Conservation (phyloP, 2,797 vertebrate species). For the Falco naumanni region DNA sequence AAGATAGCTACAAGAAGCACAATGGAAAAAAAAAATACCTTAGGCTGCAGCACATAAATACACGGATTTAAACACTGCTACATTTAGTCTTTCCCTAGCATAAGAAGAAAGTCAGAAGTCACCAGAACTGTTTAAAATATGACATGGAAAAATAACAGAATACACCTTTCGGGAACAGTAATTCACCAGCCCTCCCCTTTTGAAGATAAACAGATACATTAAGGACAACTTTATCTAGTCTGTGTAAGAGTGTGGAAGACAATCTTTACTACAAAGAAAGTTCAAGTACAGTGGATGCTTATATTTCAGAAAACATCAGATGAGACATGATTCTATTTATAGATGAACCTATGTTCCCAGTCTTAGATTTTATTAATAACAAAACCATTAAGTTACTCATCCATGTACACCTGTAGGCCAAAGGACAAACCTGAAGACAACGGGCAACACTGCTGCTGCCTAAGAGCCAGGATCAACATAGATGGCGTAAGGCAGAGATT, state of each 20-base stretch:
- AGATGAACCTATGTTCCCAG: neutral
- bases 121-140: neutral
- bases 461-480: neutral
- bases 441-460: neutral
- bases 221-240: neutral
- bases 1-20: slow-evolving; percentile 85
- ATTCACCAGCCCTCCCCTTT: neutral
- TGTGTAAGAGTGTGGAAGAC: neutral
- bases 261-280: neutral
- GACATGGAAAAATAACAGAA: neutral
- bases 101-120: neutral
- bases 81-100: accelerated
- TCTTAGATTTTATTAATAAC: neutral
- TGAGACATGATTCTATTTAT: neutral
- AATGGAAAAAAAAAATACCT: neutral
- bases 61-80: neutral
- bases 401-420: neutral
- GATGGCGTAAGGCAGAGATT: neutral
- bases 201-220: neutral
- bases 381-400: neutral
- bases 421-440: neutral
- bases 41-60: neutral
- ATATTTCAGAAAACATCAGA: neutral
- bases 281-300: neutral
- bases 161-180: neutral